Conservation (phyloP, 92 coral and sea anemone genomes). For the Zoanthus gigantus region DNA sequence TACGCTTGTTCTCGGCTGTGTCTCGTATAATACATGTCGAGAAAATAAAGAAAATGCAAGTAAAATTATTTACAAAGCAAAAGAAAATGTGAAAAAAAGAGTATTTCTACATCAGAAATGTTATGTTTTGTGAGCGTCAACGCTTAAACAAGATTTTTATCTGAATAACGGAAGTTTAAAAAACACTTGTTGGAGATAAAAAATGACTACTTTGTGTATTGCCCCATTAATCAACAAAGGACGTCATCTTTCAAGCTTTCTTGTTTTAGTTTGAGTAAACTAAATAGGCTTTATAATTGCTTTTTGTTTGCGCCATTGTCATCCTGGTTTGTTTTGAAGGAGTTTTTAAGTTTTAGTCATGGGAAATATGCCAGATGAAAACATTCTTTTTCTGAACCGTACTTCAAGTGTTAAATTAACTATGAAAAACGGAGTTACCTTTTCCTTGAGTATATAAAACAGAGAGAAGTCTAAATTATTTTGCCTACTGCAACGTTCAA, state of each 20-base stretch:
- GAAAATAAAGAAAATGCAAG: not conserved
- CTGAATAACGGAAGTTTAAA: not conserved
- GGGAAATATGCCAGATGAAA: not conserved
- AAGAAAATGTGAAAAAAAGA: not conserved
- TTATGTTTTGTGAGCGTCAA: not conserved
- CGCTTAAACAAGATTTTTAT: not conserved
- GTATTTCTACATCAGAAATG: not conserved
- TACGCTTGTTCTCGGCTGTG: too few species aligned
- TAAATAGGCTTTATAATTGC: not conserved
- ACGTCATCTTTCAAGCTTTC: not conserved
- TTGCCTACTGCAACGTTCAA: too few species aligned
- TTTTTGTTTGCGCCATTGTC: not conserved
- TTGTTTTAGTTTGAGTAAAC: not conserved
- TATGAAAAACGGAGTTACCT: not conserved
- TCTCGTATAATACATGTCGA: too few species aligned
- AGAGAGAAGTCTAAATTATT: too few species aligned
- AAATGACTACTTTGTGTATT: not conserved
- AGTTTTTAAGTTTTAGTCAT: not conserved
- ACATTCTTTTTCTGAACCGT: not conserved
- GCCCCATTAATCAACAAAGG: not conserved
- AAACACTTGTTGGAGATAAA: not conserved
- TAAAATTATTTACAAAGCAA: not conserved
- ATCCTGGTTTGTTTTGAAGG: not conserved
- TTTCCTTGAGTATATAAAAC: not conserved
- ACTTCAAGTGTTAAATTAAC: not conserved